Base-by-base conservation (phyloP, 2,113 vertebrate species). In the Sander vitreus region DNA sequence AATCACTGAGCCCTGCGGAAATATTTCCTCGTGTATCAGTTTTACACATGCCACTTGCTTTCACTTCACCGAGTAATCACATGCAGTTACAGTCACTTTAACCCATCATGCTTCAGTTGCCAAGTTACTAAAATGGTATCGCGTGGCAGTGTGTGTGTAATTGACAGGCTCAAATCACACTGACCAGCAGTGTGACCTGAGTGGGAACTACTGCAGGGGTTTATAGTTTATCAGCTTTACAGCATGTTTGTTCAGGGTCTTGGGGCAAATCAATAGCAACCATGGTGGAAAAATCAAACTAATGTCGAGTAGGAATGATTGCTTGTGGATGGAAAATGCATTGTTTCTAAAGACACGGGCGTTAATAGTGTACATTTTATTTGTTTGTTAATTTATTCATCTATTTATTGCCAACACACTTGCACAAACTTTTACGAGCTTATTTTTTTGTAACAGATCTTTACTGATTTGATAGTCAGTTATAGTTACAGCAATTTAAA, bases 281-380 rank as follows among this genome's bases (percentile, higher is more conserved):
- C 65, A 16, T 53, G 63, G 76, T 85, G 81, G 81, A 91, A 90
- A 90, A 91, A 84, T 85, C 80, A 55, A 76, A 75, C 8, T 8
- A 7, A 43, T 36, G 66, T 39, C 0, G 19, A 67, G 18, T 1
- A 45, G 55, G 6, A 72, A 19, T 4, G 65, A 74, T 36, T 6
- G 19, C 21, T 45, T 16, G 21, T 18, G 4, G 45, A 59, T 76
- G 1, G 12, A 27, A 83, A 72, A 59, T 19, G 13, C n/a, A 48
- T 9, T 18, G n/a, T 59, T 58, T 70, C 12, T 36, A 10, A 58
- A 11, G 3, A 43, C 30, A 50, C 5, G 11, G 9, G 16, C 13
- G 16, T 55, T 8, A 21, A 7, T 58, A 8, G 6, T 60, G 65
- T 16, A 25, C 30, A 8, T 25, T 15, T 14, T 5, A 33, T 15